phyloP scores from a whole-genome alignment of 2,888 invertebrate species.

The Odontocolon sp. region DNA sequence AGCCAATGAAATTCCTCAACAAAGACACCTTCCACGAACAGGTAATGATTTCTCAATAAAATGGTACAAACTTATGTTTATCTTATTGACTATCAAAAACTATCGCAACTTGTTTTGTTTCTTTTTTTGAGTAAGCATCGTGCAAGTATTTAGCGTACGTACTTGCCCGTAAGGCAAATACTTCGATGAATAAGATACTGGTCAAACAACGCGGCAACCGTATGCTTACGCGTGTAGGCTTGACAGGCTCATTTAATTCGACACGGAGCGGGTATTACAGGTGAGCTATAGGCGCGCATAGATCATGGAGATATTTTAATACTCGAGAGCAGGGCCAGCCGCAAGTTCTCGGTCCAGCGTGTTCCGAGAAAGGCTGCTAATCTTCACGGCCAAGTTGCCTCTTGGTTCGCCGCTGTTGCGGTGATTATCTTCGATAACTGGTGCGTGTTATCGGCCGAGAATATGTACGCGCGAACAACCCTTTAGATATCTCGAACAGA shows the following conservation, averaged over 20 bases:
- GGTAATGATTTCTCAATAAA: conserved; percentile 80
- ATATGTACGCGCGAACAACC: background rate
- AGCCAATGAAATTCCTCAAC: conserved; percentile 93
- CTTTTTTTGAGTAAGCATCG: too few species aligned
- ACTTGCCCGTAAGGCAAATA: conserved; percentile 1
- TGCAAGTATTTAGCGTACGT: background rate
- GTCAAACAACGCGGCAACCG: background rate
- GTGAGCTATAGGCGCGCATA: conserved; percentile 40
- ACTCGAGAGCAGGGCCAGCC: conserved; percentile 14
- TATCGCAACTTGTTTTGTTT: too few species aligned
- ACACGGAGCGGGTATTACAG: conserved; percentile 29
- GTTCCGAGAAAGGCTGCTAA: conserved; percentile 24
- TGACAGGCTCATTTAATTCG: conserved; percentile 43
- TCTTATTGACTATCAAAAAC: too few species aligned
- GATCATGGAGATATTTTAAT: conserved; percentile 53
- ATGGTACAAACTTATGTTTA: background rate
- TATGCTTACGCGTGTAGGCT: conserved; percentile 1
- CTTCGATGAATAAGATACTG: conserved; percentile 26
- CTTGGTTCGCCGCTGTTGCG: conserved; percentile 6
- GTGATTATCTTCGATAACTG: conserved; percentile 13
- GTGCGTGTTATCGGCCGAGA: background rate
- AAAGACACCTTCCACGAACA: conserved; percentile 91
- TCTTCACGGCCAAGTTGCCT: background rate
- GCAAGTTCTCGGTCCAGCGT: background rate
- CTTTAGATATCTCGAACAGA: conserved; percentile 13